Base-by-base conservation (phyloP, 1,140 invertebrate species). In the Drosophila nigrodunni region DNA sequence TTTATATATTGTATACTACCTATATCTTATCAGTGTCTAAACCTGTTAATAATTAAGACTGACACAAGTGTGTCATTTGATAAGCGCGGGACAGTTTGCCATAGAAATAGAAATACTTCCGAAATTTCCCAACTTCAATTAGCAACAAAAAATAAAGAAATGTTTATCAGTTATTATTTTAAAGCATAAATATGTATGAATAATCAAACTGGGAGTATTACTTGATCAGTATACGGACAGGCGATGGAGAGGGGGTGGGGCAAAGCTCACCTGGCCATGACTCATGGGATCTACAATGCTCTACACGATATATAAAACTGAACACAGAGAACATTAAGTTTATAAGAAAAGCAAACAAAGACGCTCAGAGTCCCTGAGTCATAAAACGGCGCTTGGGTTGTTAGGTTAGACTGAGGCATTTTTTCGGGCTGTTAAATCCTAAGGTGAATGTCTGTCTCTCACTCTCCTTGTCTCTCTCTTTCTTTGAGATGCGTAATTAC, bases 321-420 rank as follows among this genome's bases (percentile, higher is more conserved):
- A 43, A 34, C 30, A 44, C 10, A 72, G 50, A 79, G 74, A 76
- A 78, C 76, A 67, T 77, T 62, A 62, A 78, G 55, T 60, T 50
- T 49, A 73, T 43, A 43, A 57, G 52, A 61, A 69, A 62, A 46
- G 39, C 50, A 68, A 73, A 73, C 77, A 77, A 71, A 69, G 39
- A 39, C 30, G n/a, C 34, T 49, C 52, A 37, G 65, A 64, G 43
- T 72, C 59, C 77, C 77, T 79, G 77, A 79, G 46, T 79, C 77
- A 79, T 78, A 76, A 72, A 54, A 78, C 39, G 46, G n/a, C 9
- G 74, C 46, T 61, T 74, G 30, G 25, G 13, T 43, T 35, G 7
- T 43, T 21, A n/a, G 47, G 21, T 37, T 64, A 21, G 61, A n/a
- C n/a, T 35, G 34, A 7, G 30, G 25, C 4, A 7, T 50, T 50